Base-by-base conservation (phyloP, 2,113 vertebrate genomes). In the Proteles cristata region DNA sequence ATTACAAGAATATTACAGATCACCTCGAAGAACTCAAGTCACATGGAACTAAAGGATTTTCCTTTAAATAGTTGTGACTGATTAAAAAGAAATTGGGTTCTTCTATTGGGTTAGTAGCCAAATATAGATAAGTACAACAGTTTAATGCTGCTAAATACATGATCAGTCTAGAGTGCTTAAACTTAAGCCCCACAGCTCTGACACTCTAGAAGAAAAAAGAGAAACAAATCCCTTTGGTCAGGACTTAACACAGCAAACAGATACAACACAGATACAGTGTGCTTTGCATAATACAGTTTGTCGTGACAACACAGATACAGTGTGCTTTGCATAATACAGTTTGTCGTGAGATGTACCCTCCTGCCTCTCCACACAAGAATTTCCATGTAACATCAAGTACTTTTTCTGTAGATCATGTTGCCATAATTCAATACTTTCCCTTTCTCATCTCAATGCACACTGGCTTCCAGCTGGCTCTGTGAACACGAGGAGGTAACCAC, bases 81-180 rank as follows among this genome's bases (percentile, higher is more conserved):
- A 97, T 88, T 77, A 90, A 77, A 65, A 94, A 97, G 69, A 97
- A 93, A 92, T 97, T 93, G 87, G 96, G 96, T 94, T 93, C 96
- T 94, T 97, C 92, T 88, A 80, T 94, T 91, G 92, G 95, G 85
- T 83, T 79, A 85, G 68, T 80, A 81, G 63, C 79, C 90, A 96
- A 95, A 86, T 82, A 88, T 7, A 96, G 97, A 76, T 91, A 97
- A 97, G 61, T 63, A 95, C 85, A 93, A 95, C 35, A 90, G 79
- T 94, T 97, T 96, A 96, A 90, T 95, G 88, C 95, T 96, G 68
- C 86, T 97, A 97, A 97, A 97, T 84, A 95, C 85, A 92, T 25
- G 91, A 97, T 95, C 93, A 97, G 90, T 94, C 88, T 96, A 95
- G 43, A 80, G 76, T 65, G n/a, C 82, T 97, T 97, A 98, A 95